These are phyloP conservation scores for Corvus cornix DNA, from an alignment of 2,113 vertebrate genomes.

Conservation along the genomic window DNA sequence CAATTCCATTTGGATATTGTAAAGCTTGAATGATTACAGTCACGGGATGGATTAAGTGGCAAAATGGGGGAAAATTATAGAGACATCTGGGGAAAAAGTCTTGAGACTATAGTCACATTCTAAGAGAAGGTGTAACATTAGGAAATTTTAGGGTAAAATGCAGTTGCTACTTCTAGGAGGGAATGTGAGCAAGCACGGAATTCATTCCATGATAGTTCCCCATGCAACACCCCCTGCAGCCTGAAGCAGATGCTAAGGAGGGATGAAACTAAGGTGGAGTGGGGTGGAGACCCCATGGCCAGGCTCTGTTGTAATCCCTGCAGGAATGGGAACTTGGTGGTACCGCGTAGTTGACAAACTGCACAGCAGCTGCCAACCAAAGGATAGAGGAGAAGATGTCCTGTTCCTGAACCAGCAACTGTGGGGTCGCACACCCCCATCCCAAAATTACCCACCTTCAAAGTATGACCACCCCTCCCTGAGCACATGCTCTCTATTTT, in stretches of 20 bases:
- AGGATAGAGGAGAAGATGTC: neutral
- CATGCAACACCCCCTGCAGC: neutral
- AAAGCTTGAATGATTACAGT: neutral
- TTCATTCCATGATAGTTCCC: neutral
- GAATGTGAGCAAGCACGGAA: accelerated
- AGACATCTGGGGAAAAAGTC: neutral
- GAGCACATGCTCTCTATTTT: neutral
- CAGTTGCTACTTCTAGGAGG: neutral
- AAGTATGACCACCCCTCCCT: neutral
- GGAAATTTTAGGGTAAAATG: neutral
- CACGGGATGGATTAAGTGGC: neutral
- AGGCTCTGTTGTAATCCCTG: neutral
- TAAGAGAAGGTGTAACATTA: neutral
- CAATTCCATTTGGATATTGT: neutral
- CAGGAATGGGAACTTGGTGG: neutral
- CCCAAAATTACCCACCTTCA: neutral
- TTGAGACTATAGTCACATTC: neutral
- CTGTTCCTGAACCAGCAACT: neutral
- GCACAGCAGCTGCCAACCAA: neutral
- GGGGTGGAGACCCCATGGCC: too few species aligned
- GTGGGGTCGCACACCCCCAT: neutral
- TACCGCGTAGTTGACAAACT: neutral
- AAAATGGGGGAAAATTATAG: neutral
- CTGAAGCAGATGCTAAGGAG: neutral
- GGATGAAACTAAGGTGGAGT: neutral